Evolutionary conservation across 2,113 vertebrate species (phyloP).

Genomic region (Gracilinanus agilis): DNA sequence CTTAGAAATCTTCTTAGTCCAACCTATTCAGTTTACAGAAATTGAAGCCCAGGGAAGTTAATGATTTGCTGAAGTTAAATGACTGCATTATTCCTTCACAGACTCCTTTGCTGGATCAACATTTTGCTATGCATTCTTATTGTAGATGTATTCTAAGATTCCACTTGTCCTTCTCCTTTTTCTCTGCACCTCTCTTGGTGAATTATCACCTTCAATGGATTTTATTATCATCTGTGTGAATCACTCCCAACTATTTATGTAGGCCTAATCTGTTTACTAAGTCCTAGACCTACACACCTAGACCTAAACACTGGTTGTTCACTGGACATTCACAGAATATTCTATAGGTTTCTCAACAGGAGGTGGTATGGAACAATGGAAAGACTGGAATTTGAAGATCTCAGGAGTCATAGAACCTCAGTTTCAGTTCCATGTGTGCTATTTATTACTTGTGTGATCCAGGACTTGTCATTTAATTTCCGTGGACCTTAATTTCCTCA

Average conservation of each 20-base stretch:
- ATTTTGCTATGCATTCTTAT: background rate
- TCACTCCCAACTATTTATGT: background rate
- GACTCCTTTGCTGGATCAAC: background rate
- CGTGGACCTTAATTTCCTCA: background rate
- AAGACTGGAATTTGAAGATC: background rate
- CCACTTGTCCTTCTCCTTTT: background rate
- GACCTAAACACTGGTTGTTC: background rate
- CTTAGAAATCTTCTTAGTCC: background rate
- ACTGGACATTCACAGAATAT: background rate
- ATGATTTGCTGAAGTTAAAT: background rate
- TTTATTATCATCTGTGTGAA: background rate
- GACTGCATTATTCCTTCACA: background rate
- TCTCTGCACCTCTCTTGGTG: background rate
- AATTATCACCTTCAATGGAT: background rate
- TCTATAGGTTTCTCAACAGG: background rate
- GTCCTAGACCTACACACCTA: background rate
- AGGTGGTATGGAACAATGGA: background rate
- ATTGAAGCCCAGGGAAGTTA: background rate
- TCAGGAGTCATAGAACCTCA: background rate
- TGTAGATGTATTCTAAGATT: background rate
- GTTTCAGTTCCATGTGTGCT: background rate
- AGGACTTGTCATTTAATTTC: background rate
- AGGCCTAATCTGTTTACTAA: background rate
- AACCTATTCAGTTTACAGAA: background rate
- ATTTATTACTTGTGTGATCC: background rate